Percentiles rank a stretch among this genome's conserved stretches.
These are phyloP conservation scores for Dicranocentrus wangi DNA, from an alignment of 2,888 invertebrate genomes.

Conservation along the genomic window DNA sequence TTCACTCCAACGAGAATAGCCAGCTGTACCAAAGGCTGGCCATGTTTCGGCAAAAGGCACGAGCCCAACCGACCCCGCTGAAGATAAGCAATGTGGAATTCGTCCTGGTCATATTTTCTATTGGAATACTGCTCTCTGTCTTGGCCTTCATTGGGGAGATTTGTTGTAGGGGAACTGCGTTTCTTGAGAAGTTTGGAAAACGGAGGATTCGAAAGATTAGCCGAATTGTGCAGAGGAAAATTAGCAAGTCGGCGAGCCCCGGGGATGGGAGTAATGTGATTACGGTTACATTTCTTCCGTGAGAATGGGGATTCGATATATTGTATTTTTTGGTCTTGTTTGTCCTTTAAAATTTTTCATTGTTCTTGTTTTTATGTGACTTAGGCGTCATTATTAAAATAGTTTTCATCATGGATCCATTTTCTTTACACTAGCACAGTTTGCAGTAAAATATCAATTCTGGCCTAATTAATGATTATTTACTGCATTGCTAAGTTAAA, in stretches of 20 bases:
- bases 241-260: constrained; percentile 12
- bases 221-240: constrained; percentile 35
- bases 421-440: too few relatives aligned
- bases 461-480: too few relatives aligned
- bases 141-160: constrained; percentile 4
- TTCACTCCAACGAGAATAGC: neutral
- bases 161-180: neutral
- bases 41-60: constrained; percentile 9
- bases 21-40: constrained; percentile 16
- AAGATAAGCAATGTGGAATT: constrained; percentile 32
- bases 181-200: neutral
- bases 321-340: too few relatives aligned
- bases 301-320: neutral
- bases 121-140: constrained; percentile 17
- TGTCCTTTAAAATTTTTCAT: too few relatives aligned
- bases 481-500: too few relatives aligned
- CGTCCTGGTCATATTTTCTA: constrained; percentile 27
- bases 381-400: too few relatives aligned
- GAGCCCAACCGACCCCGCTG: neutral
- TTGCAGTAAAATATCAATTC: too few relatives aligned
- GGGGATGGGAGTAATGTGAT: neutral
- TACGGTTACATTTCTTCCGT: constrained; percentile 27
- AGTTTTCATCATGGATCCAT: too few relatives aligned
- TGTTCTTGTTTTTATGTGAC: too few relatives aligned
- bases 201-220: constrained; percentile 46